Base-by-base conservation (phyloP, 2,113 vertebrate genomes). In the Mohoua ochrocephala region DNA sequence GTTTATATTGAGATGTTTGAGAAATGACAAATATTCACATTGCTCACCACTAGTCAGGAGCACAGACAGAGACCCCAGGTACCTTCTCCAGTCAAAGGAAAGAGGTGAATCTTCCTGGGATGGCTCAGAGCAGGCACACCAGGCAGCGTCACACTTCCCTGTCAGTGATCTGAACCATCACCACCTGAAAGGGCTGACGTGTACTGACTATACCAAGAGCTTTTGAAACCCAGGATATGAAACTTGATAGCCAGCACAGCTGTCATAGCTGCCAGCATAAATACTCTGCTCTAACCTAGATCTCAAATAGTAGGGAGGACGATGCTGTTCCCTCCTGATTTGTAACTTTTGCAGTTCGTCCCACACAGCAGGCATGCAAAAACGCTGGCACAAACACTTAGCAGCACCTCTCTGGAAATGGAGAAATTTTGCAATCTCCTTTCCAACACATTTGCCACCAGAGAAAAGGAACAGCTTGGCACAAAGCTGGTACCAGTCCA, bases 201-300 rank as follows among this genome's bases (percentile, higher is more conserved):
- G 31, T 30, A 60, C 26, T 57, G 50, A 44, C 49, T 57, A 15
- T 3, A 35, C 3, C 8, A 4, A 56, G 24, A 67, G 33, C 39
- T 95, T 69, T 10, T 47, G 31, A 95, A 79, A 96, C 24, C 9
- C 39, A 45, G 63, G 50, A 53, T 57, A 56, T n/a, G 53, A 83
- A 83, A 92, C 17, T 4, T 41, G 49, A 41, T 44, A 90, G 61
- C 61, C 52, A 87, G 68, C 45, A 65, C 4, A 68, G 79, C 33
- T 86, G 60, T 53, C 45, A 49, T 1, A 60, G 79, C 30, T 83
- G 61, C 57, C 67, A 76, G 71, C 42, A 15, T 13, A 45, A 84
- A n/a, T 17, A 23, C 15, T 65, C 52, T 76, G 28, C n/a, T 86
- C 18, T 45, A 89, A 44, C 39, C 61, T 78, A 82, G 28, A 82